Evolutionary conservation across 2,888 invertebrate species (phyloP).

Genomic region (Athripsodes cinereus): DNA sequence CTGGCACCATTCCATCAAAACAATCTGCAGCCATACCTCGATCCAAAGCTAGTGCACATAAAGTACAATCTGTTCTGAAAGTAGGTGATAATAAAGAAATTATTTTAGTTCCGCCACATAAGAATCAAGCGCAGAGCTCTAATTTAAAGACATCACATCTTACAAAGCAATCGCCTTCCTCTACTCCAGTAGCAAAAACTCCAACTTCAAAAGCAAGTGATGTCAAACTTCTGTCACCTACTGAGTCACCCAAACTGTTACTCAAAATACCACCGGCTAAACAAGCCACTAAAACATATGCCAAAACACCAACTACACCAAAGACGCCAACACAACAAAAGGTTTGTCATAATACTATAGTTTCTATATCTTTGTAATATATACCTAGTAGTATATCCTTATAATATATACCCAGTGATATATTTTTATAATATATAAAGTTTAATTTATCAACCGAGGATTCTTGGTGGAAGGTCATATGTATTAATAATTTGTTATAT

Average conservation of each 20-base stretch:
- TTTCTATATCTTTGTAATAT: not conserved
- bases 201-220: conserved; percentile 33
- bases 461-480: too few species aligned
- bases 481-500: too few species aligned
- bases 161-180: conserved; percentile 30
- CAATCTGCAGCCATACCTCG: conserved; percentile 35
- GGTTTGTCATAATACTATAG: conserved; percentile 7
- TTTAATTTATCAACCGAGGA: too few species aligned
- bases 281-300: conserved; percentile 6
- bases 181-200: conserved; percentile 24
- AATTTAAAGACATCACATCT: conserved; percentile 5
- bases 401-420: too few species aligned
- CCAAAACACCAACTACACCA: conserved; percentile 24
- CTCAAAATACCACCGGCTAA: conserved; percentile 14
- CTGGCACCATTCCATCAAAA: conserved; percentile 44
- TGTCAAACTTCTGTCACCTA: conserved; percentile 29
- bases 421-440: too few species aligned
- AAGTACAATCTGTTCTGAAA: conserved; percentile 28
- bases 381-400: too few species aligned
- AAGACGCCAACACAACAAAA: conserved; percentile 28
- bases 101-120: conserved; percentile 30
- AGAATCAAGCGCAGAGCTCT: not conserved
- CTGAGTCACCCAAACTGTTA: conserved; percentile 29
- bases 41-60: conserved; percentile 23
- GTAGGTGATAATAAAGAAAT: conserved; percentile 27